phyloP scores from a whole-genome alignment of 2,113 vertebrate species.

The Corydoras sp. region DNA sequence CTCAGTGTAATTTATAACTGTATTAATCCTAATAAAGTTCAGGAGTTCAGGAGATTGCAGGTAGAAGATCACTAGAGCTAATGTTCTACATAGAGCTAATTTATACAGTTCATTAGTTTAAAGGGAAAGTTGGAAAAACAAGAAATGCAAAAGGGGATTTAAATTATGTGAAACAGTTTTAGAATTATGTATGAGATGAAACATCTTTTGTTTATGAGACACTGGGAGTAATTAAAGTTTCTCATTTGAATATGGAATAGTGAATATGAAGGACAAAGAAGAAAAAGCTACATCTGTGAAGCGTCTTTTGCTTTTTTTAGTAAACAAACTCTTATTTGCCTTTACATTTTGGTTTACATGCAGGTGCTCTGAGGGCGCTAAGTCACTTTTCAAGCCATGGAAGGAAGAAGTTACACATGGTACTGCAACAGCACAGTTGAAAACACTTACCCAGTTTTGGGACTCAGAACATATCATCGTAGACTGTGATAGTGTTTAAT shows the following conservation, averaged over 20 bases:
- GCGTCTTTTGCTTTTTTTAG: not conserved
- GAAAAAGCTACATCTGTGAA: conserved; percentile 3
- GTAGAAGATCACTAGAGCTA: not conserved
- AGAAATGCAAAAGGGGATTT: conserved; percentile 1
- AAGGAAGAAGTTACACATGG: conserved; percentile 41
- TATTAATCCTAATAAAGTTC: too few species aligned
- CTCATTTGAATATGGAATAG: not conserved
- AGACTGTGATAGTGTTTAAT: not conserved
- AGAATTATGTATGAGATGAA: conserved; percentile 2
- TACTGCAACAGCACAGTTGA: conserved; percentile 30
- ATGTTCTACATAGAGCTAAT: not conserved
- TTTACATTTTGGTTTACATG: conserved; percentile 9
- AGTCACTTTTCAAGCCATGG: conserved; percentile 33
- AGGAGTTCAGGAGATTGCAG: not conserved
- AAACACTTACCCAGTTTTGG: not conserved
- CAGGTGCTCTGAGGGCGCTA: conserved; percentile 36
- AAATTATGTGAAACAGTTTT: conserved; percentile 12
- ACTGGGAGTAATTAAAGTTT: conserved; percentile 20
- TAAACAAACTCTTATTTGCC: conserved; percentile 7
- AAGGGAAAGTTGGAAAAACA: not conserved
- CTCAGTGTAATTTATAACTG: too few species aligned
- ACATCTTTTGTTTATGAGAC: conserved; percentile 5
- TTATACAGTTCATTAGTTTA: not conserved
- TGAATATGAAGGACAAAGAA: conserved; percentile 10
- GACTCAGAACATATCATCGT: not conserved